Base-by-base conservation (phyloP, 2,888 invertebrate genomes). In the Horisme vitalbata region DNA sequence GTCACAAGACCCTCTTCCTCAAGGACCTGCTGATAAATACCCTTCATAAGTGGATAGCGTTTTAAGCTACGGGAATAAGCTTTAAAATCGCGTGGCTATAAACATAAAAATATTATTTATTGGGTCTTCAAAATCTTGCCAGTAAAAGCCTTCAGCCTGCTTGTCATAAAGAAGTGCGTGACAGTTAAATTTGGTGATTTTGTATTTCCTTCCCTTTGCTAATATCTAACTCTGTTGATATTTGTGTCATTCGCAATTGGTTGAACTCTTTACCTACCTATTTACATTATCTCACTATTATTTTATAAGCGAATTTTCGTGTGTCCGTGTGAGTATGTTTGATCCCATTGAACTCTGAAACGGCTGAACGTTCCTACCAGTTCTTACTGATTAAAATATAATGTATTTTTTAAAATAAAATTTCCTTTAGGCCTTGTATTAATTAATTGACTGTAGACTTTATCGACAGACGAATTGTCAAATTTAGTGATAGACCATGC, bases 151-250 rank as follows among this genome's bases (percentile, higher is more conserved):
- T 45, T 21, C n/a, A n/a, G n/a, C n/a, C n/a, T n/a, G n/a, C n/a
- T 41, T 41, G 32, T 18, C 47, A 13, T 47, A 28, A 46, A 46
- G 28, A 34, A n/a, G 35, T 46, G 39, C 41, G 46, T 41, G 46
- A 26, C 26, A 35, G 12, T 35, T 30, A 35, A 35, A 35, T 43
- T 35, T 15, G 23, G 23, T 20, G 1, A 30, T 28, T 41, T 41
- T 26, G 11, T 26, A 11, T 11, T 26, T 11, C 10, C 1, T 26
- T 26, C 2, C 11, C n/a, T 23, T 9, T 23, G n/a, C 3, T n/a
- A 9, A 23, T n/a, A 9, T 2, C 1, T 10, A 11, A 26, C 4
- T 18, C 6, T 18, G 4, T 18, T 11, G 5, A 24, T 1, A 3
- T 10, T 7, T 23, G n/a, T 23, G 8, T 23, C 3, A 1, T 23